A percentile compares a stretch with the other conserved stretches of the same genome.
Conservation (phyloP, 2,797 vertebrate species). For the Gypaetus barbatus region DNA sequence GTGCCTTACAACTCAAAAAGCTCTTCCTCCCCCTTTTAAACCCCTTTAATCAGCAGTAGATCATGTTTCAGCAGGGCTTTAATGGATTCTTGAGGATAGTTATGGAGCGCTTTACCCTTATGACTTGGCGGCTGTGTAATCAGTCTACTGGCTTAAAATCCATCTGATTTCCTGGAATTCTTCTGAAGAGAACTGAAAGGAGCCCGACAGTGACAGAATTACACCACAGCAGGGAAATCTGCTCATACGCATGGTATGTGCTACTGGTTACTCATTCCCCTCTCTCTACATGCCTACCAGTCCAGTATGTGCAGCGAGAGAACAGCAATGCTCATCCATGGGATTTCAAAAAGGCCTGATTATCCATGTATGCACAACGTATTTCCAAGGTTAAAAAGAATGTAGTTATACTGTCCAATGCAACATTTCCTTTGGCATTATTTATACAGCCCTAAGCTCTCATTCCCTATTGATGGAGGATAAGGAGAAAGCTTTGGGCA, state of each 20-base stretch:
- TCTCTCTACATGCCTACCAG: neutral
- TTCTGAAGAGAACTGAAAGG: conserved; percentile 13
- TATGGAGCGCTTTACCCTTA: neutral
- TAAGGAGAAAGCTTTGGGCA: neutral
- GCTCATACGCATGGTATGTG: neutral
- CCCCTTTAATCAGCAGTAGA: conserved; percentile 14
- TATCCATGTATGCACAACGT: neutral
- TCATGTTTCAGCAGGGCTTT: conserved; percentile 26
- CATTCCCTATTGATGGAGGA: neutral
- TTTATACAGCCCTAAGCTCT: neutral
- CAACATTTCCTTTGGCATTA: neutral
- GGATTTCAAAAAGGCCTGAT: neutral
- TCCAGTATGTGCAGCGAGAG: accelerated
- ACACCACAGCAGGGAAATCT: neutral
- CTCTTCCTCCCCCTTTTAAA: neutral
- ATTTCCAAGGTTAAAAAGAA: neutral
- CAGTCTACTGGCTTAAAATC: conserved; percentile 10
- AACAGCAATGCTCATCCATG: accelerated
- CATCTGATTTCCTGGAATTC: conserved; percentile 42
- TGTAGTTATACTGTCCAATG: neutral
- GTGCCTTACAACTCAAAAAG: neutral
- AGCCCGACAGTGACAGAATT: neutral
- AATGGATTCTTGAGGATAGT: conserved; percentile 23
- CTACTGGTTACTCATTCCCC: neutral
- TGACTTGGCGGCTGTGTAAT: neutral